Conservation (phyloP, 35 echinoderm and acorn worm genomes). For the Stichopus chloronotus region DNA sequence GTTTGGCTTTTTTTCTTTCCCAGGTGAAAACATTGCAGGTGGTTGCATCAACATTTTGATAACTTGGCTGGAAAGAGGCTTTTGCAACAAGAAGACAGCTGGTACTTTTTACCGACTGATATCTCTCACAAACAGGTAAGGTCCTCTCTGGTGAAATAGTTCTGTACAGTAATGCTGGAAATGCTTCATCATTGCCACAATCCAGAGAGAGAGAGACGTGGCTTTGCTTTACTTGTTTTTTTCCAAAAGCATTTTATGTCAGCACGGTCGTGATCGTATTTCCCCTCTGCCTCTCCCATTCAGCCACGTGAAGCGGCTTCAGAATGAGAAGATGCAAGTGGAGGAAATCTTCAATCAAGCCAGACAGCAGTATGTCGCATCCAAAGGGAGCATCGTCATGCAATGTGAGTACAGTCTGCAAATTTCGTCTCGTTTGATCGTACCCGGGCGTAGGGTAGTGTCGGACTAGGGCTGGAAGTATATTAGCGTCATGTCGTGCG, state of each 20-base stretch:
- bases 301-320: constrained; percentile 53
- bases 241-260: too few relatives aligned
- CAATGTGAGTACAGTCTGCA: constrained; percentile 45
- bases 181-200: too few relatives aligned
- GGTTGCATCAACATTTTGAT: constrained; percentile 46
- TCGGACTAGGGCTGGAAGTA: too few relatives aligned
- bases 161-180: too few relatives aligned
- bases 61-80: constrained; percentile 85
- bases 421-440: too few relatives aligned
- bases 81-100: constrained; percentile 81
- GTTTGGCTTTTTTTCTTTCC: neutral
- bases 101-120: constrained; percentile 78
- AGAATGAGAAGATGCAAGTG: constrained; percentile 25
- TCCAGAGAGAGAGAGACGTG: too few relatives aligned
- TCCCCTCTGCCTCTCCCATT: neutral
- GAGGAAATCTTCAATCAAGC: constrained; percentile 44
- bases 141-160: neutral
- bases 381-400: constrained; percentile 36
- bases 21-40: constrained; percentile 1
- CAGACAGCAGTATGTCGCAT: neutral
- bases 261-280: neutral
- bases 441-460: too few relatives aligned
- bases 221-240: too few relatives aligned
- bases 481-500: too few relatives aligned
- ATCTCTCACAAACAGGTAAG: constrained; percentile 71